Evolutionary conservation across 2,113 vertebrate genomes (phyloP), one percentile per base, ranked within the genome.

Genomic region (Chiloscyllium plagiosum): DNA sequence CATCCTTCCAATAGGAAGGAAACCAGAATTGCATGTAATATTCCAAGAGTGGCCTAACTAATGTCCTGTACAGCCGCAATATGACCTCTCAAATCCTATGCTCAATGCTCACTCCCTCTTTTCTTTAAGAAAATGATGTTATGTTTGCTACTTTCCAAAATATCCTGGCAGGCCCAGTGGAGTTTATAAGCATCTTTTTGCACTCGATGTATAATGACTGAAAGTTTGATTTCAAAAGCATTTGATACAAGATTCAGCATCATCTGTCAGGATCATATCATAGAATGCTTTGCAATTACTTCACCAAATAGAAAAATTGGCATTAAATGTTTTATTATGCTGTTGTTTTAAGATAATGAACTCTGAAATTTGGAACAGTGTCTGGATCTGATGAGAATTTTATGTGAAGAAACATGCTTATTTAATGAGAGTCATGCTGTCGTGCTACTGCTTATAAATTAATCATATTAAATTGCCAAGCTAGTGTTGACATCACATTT

Each of bases 401-500:
- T 70, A 68, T 94, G 42, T 42, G 69, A 94, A 61, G 20, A 69
- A 94, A 94, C 20, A 69, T 69, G 61, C 37, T 94, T 33, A 72
- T 95, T 95, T 95, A 72, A 95, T 95, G 50, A 42, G 89, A 92
- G 69, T 29, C 69, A 50, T 33, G 42, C 2, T 33, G n/a, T 15
- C 72, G 19, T 52, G 47, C 94, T 72, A 52, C 68, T 72, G 69
- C 1, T 76, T 68, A 72, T 95, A 33, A 76, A 95, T 95, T 90
- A 89, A 90, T 61, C 87, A 93, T 29, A 65, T 66, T 95, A 72
- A 95, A 95, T 42, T 70, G 65, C 37, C 92, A 94, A 47, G 92
- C 37, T 94, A 70, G 37, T 15, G 42, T 95, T 95, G 37, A 95
- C 68, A 94, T 94, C 37, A 95, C 37, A 95, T 72, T 95, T 95